These are phyloP conservation scores for Diarsia mendica DNA, from an alignment of 2,888 invertebrate species.

Conservation along the genomic window DNA sequence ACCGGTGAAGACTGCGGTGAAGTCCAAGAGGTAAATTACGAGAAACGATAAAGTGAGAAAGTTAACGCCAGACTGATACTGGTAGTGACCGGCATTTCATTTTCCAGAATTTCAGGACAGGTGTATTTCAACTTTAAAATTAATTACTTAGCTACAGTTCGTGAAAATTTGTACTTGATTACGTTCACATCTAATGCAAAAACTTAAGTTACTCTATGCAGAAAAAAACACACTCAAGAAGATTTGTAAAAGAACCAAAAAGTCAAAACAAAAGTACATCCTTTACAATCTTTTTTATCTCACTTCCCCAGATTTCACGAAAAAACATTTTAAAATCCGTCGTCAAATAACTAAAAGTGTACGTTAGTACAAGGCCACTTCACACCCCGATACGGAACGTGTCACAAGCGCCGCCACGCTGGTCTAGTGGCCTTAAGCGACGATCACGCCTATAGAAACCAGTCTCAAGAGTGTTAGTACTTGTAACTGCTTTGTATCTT, in stretches of 20 bases:
- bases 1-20: too few species aligned
- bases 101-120: too few species aligned
- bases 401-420: constrained; percentile 31
- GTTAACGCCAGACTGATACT: too few species aligned
- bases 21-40: too few species aligned
- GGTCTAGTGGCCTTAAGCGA: constrained; percentile 38
- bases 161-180: too few species aligned
- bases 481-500: not conserved
- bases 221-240: not conserved
- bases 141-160: too few species aligned
- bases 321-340: not conserved
- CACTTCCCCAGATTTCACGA: not conserved
- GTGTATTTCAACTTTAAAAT: too few species aligned
- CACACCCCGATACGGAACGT: constrained; percentile 31
- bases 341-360: constrained; percentile 6
- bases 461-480: constrained; percentile 17
- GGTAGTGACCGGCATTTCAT: too few species aligned
- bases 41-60: too few species aligned
- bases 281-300: not conserved
- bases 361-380: constrained; percentile 23
- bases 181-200: too few species aligned
- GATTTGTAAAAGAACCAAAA: not conserved
- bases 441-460: constrained; percentile 30
- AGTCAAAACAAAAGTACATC: not conserved
- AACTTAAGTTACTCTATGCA: not conserved